Evolutionary conservation across 2,888 invertebrate genomes (phyloP), one percentile per base, ranked within the genome.

Genomic region (Ophonus ardosiacus): DNA sequence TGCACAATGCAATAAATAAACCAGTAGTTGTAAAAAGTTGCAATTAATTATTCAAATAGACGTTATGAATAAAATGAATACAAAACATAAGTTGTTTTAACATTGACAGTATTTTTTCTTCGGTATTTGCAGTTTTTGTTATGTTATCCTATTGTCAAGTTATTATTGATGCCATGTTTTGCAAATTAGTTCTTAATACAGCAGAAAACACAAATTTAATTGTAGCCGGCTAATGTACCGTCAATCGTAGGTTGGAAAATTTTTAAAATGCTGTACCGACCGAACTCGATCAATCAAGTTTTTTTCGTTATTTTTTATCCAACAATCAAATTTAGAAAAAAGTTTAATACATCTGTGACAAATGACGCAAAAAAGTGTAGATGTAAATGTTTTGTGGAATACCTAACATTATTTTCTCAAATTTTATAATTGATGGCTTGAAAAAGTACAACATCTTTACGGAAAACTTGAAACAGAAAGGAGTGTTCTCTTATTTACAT

Each of bases 121-220:
- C 2, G 40, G 15, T 74, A 74, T 74, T 74, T 74, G 43, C 71
- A 10, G 31, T 31, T 6, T 31, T 43, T 40, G 8, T n/a, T 74
- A 38, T 13, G 43, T 13, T 68, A 6, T 31, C 13, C 15, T 38
- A 68, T 71, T 43, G 43, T 18, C 43, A 43, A 43, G 8, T 57
- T 7, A 15, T 78, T 31, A 78, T 21, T 57, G 59, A 78, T 78
- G 57, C 24, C 24, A 24, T 78, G 78, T 24, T 38, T 78, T 57
- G 59, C 83, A 74, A 83, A 83, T 83, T 83, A 83, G 21, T 59
- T 38, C 61, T 83, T 83, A 76, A 83, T 83, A 83, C 63, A 76
- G 40, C 40, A 74, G 76, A 57, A 83, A 76, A 83, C 83, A 76
- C 21, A 71, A 17, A 76, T 83, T 82, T 74, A 83, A 83, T 76